Evolutionary conservation across 2,888 invertebrate species (phyloP).

Genomic region (Spilarctia lutea): DNA sequence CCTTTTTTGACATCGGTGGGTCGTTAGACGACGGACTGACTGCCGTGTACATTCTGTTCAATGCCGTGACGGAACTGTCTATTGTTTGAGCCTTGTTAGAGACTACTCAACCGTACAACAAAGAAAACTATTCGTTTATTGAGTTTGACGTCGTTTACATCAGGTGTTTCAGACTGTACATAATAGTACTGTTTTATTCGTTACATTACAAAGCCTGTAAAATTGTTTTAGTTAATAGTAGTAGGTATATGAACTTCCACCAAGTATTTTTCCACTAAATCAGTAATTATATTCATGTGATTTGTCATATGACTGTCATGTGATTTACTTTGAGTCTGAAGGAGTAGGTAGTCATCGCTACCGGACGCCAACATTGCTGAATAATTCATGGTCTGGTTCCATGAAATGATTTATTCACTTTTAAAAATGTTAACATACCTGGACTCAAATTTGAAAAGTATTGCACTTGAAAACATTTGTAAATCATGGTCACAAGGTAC

Average conservation of each 20-base stretch:
- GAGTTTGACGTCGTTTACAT: conserved; percentile 27
- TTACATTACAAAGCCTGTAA: not conserved
- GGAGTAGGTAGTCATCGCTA: conserved; percentile 2
- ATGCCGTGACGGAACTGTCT: conserved; percentile 61
- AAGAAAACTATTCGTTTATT: conserved; percentile 30
- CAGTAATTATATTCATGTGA: conserved; percentile 16
- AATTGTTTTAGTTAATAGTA: not conserved
- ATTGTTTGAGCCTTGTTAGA: conserved; percentile 55
- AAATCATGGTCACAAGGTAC: no score
- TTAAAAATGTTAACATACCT: not conserved
- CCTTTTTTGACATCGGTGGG: conserved; percentile 26
- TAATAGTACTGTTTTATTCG: conserved; percentile 3
- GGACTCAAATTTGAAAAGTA: not conserved
- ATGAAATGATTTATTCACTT: not conserved
- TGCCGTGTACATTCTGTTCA: conserved; percentile 55
- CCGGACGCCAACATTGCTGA: not conserved
- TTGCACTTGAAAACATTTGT: not conserved
- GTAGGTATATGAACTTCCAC: not conserved
- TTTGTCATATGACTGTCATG: conserved; percentile 22
- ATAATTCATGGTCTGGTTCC: conserved; percentile 10
- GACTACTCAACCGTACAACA: conserved; percentile 49
- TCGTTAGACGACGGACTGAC: conserved; percentile 56
- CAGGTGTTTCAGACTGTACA: conserved; percentile 33
- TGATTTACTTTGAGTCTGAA: conserved; percentile 17
- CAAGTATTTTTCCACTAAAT: conserved; percentile 18